These are phyloP conservation scores for Crotophaga sulcirostris DNA, from an alignment of 2,113 vertebrate genomes.

Conservation along the genomic window DNA sequence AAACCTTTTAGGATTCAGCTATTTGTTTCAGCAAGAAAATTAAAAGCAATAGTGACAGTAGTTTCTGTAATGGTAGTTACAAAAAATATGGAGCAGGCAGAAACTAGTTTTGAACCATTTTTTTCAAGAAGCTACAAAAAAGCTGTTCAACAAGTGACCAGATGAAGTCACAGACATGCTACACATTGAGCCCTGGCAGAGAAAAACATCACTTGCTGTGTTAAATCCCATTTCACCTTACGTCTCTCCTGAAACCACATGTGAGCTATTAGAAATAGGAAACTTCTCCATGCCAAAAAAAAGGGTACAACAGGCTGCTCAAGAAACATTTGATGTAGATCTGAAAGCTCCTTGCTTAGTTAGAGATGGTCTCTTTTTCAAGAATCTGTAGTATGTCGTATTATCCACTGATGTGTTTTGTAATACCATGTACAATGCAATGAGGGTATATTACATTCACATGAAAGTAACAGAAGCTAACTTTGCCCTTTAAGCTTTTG, in stretches of 20 bases:
- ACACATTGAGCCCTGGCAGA: neutral
- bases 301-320: neutral
- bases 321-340: neutral
- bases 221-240: neutral
- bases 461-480: neutral
- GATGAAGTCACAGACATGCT: neutral
- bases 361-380: neutral
- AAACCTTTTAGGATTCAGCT: neutral
- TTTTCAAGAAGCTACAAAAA: neutral
- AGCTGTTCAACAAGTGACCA: neutral
- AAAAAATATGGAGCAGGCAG: neutral
- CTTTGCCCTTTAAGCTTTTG: slow-evolving; percentile 19
- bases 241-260: neutral
- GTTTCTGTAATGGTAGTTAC: neutral
- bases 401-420: neutral
- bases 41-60: neutral
- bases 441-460: neutral
- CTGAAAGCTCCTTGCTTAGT: neutral
- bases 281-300: neutral
- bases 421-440: neutral
- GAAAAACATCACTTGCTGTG: neutral
- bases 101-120: neutral
- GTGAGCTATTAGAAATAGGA: neutral
- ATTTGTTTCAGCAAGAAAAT: neutral
- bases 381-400: neutral